Evolutionary conservation across 2,113 vertebrate genomes (phyloP), one percentile per base, ranked within the genome.

Genomic region (Theristicus caerulescens): DNA sequence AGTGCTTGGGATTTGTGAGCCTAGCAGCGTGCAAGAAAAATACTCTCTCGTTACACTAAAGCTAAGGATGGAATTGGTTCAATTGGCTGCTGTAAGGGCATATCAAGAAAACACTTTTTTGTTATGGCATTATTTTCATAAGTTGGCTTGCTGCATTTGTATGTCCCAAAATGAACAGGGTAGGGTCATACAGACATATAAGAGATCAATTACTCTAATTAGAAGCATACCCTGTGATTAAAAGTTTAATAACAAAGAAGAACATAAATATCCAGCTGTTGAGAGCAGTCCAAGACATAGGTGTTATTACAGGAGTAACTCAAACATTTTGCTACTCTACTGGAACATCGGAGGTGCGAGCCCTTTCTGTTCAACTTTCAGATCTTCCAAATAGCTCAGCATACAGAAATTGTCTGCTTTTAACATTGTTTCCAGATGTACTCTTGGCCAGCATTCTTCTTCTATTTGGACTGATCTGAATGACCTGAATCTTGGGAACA

Each of bases 351-450:
- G 94, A 95, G 22, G 34, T 79, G 59, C 61, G 57, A 97, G 22
- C 49, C 51, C 4, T 70, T 88, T 94, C 89, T 73, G 57, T n/a
- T 94, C 87, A 89, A 40, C 79, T 73, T 70, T 67, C 36, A 83
- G 19, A 42, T 90, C 65, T 96, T 72, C 40, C 90, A 70, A 86
- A 86, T 29, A 91, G 55, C 36, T 87, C 58, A 90, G 66, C 44
- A 81, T 9, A 70, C 46, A 88, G 76, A 95, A 97, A 66, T 65
- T 79, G 44, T 49, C 94, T 78, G 52, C 85, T 73, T 86, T 90
- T 92, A 96, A 92, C 82, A 91, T 91, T 88, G 24, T 77, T 98
- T 97, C 95, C 96, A 98, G 97, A 97, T 98, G 94, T 94, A 93
- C 21, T 95, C 82, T 96, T 97, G 95, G 97, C 57, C 78, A 84